Evolutionary conservation across 2,113 vertebrate genomes (phyloP).

Genomic region (Hymenochirus boettgeri): DNA sequence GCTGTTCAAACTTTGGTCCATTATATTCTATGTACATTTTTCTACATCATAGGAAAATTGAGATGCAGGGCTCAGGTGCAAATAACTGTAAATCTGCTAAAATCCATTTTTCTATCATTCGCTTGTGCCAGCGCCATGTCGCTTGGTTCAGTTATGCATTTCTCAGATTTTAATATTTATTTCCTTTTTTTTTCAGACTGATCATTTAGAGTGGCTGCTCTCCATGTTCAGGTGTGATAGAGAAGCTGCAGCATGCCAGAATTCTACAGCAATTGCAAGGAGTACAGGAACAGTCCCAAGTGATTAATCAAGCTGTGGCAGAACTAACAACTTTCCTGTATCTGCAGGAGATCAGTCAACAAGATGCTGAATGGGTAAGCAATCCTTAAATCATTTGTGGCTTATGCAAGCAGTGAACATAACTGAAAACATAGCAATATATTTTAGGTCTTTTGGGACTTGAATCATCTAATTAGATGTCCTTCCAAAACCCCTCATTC

Average conservation of each 20-base stretch:
- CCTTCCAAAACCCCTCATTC: slow-evolving; percentile 22
- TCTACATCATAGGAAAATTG: no score
- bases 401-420: slow-evolving; percentile 44
- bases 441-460: slow-evolving; percentile 27
- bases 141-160: background rate
- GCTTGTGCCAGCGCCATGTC: no score
- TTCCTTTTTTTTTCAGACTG: slow-evolving; percentile 43
- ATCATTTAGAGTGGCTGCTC: slow-evolving; percentile 49
- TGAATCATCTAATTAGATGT: slow-evolving; percentile 34
- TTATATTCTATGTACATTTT: no score
- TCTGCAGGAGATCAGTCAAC: slow-evolving; percentile 60
- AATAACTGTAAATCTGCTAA: no score
- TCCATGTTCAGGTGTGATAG: slow-evolving; percentile 55
- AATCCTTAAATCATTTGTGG: slow-evolving; percentile 46
- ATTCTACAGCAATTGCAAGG: slow-evolving; percentile 56
- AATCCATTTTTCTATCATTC: no score
- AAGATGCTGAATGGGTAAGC: slow-evolving; percentile 57
- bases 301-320: slow-evolving; percentile 66
- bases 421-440: slow-evolving; percentile 38
- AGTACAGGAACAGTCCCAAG: slow-evolving; percentile 56
- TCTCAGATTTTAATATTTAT: slow-evolving; percentile 1
- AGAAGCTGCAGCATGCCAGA: slow-evolving; percentile 64
- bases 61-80: no score
- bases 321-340: slow-evolving; percentile 67
- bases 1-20: no score